Conservation (phyloP, 2,888 invertebrate species). For the Drosophila crucigera region DNA sequence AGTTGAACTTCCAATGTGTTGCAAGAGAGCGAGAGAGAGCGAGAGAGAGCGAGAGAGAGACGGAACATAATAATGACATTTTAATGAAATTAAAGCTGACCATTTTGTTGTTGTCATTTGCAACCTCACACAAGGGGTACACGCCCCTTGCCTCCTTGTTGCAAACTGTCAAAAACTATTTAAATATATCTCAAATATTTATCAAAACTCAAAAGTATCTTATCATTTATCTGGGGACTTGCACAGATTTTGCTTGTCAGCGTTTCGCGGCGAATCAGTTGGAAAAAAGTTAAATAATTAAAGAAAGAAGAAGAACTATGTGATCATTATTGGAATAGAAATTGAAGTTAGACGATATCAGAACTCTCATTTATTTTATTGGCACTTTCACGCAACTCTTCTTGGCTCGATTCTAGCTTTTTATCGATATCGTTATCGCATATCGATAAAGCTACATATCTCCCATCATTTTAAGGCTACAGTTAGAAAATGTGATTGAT, state of each 20-base stretch:
- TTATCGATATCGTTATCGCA: background rate
- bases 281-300: background rate
- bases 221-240: background rate
- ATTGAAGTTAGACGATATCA: background rate
- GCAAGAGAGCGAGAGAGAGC: too few species aligned
- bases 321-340: background rate
- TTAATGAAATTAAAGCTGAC: conserved; percentile 59
- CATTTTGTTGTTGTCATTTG: conserved; percentile 5
- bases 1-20: conserved; percentile 21
- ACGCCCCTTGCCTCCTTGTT: background rate
- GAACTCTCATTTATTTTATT: background rate
- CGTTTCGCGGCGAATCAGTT: background rate
- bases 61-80: conserved; percentile 53
- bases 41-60: background rate
- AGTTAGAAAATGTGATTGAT: too few species aligned
- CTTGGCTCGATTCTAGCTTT: background rate
- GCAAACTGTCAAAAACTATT: background rate
- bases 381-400: background rate
- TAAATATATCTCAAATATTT: background rate
- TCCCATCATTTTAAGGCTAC: too few species aligned
- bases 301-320: background rate
- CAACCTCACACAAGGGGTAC: background rate
- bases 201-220: background rate
- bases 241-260: background rate
- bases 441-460: too few species aligned